phyloP scores from a whole-genome alignment of 2,113 vertebrate species.

The Sterrhoptilus dennistouni region DNA sequence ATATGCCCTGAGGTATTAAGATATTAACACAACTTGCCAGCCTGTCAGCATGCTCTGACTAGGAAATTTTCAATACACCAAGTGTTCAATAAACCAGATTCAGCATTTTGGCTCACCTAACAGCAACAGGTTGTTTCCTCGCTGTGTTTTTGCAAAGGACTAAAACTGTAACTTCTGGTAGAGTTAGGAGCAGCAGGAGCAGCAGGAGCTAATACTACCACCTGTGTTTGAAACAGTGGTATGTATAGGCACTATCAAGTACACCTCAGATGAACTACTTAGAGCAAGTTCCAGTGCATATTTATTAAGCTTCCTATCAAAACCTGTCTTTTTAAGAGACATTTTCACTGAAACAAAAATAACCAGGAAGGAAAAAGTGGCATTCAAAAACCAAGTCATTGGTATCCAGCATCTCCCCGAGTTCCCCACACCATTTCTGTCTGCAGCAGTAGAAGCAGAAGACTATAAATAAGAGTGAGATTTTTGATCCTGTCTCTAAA shows the following conservation, averaged over 20 bases:
- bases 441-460: not conserved
- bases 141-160: not conserved
- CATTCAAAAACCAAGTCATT: not conserved
- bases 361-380: not conserved
- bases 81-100: not conserved
- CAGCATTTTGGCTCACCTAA: not conserved
- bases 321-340: not conserved
- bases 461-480: not conserved
- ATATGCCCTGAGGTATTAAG: not conserved
- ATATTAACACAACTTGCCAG: not conserved
- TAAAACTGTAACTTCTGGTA: not conserved
- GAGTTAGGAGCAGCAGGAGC: not conserved
- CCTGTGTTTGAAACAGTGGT: not conserved
- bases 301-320: not conserved
- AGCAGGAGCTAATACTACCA: not conserved
- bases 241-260: not conserved
- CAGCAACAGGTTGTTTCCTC: not conserved
- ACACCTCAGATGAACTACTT: not conserved
- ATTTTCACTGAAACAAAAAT: not conserved
- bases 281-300: not conserved
- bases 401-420: fast-evolving
- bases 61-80: not conserved
- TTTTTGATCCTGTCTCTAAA: not conserved
- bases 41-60: not conserved
- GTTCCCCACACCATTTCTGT: not conserved